Evolutionary conservation across 2,888 invertebrate genomes (phyloP), one percentile per base, ranked within the genome.

Genomic region (Tenthredo livida): DNA sequence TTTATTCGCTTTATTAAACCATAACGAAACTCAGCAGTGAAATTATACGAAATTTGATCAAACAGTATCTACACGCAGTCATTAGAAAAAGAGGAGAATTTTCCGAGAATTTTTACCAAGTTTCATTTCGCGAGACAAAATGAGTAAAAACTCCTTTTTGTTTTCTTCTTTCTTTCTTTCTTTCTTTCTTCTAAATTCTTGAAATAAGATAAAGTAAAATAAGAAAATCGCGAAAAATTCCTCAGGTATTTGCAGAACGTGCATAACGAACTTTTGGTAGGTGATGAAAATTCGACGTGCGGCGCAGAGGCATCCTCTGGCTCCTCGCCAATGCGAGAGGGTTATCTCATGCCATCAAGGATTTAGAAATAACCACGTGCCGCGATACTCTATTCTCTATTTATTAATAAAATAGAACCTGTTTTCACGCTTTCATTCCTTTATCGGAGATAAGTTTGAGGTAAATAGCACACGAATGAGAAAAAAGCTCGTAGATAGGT

Each of bases 361-460:
- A 83, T 83, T 83, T 83, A 83, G 83, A 83, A 83, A 83, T 83
- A 83, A 83, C 83, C 83, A 83, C 83, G 83, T 83, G 83, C 47
- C 70, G 15, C 61, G 80, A 21, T 40, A 61, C 29, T 67, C 17
- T 33, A 61, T 61, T 61, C 61, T 61, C 21, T 61, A 9, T 61
- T 25, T 61, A 61, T 61, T 29, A n/a, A 70, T 37, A 70, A 37
- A 70, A 70, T 70, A 1, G 7, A 17, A 70, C 70, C 25, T 6
- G n/a, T 61, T 61, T 61, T 61, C 21, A 21, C 4, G 17, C 6
- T 67, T 67, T 15, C 67, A 29, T 67, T 67, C 29, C 29, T 15
- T 67, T 29, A 12, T 1, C 15, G 15, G 67, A 67, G 3, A 15
- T 21, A 65, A 29, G 0, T 25, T 12, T 0, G 17, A 67, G 12